A percentile compares a stretch with the other conserved stretches of the same genome.
Conservation (phyloP, 2,113 vertebrate genomes). For the Turdus rufiventris region DNA sequence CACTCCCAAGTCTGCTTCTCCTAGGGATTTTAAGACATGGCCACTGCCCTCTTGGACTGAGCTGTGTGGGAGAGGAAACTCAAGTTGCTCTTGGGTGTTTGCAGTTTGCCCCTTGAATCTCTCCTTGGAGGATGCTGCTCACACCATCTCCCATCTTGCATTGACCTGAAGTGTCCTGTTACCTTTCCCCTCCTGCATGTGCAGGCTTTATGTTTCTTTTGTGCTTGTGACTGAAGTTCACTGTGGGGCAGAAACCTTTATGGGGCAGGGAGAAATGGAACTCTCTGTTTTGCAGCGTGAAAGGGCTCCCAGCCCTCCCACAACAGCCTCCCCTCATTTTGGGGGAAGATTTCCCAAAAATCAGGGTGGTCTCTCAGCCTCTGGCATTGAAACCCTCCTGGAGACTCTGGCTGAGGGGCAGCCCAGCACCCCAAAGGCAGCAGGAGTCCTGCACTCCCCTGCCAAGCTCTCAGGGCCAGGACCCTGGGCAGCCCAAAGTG, state of each 20-base stretch:
- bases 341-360: background rate
- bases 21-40: background rate
- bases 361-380: background rate
- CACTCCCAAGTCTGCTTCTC: background rate
- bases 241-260: background rate
- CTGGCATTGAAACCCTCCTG: background rate
- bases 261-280: background rate
- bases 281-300: background rate
- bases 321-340: background rate
- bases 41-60: background rate
- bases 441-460: background rate
- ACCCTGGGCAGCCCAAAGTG: background rate
- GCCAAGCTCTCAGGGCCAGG: background rate
- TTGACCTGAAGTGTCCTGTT: background rate
- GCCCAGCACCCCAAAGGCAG: background rate
- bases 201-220: background rate
- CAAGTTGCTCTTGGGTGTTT: background rate
- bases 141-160: fast-evolving
- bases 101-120: background rate
- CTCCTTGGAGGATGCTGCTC: fast-evolving
- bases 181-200: background rate
- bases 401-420: background rate
- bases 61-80: background rate
- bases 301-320: background rate
- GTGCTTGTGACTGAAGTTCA: background rate